These are phyloP conservation scores for Kradibia gibbosae DNA, from an alignment of 1,140 invertebrate species.

Conservation along the genomic window DNA sequence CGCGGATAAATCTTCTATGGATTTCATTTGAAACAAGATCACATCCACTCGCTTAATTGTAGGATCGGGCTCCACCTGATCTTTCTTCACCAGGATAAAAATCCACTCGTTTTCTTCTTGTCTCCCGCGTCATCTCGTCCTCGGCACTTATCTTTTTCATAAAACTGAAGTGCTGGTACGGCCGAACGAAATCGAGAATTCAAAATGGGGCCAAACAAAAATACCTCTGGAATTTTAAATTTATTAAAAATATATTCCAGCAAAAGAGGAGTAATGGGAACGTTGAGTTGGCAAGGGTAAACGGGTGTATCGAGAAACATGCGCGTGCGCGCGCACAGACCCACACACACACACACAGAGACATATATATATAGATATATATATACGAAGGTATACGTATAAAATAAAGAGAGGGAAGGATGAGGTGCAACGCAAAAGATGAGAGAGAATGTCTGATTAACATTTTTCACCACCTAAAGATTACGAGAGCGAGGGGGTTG, in stretches of 20 bases:
- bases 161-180: not conserved
- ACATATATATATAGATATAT: too few relatives aligned
- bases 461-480: conserved; percentile 51
- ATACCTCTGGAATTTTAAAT: not conserved
- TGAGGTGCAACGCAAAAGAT: not conserved
- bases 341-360: not conserved
- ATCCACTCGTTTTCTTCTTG: conserved; percentile 25
- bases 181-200: conserved; percentile 40
- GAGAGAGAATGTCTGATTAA: conserved; percentile 53
- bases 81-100: conserved; percentile 42
- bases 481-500: not conserved
- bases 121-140: not conserved
- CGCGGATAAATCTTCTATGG: conserved; percentile 50
- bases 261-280: conserved; percentile 8
- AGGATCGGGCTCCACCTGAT: conserved; percentile 51
- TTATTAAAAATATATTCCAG: conserved; percentile 37
- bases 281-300: not conserved
- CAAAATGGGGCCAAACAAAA: not conserved
- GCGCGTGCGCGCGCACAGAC: not conserved
- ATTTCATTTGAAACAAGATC: conserved; percentile 59
- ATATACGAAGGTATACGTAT: too few relatives aligned
- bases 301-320: not conserved
- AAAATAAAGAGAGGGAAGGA: not conserved
- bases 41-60: conserved; percentile 56
- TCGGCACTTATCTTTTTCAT: not conserved